Base-by-base conservation (phyloP, 1,140 invertebrate species). In the Achroia grisella region DNA sequence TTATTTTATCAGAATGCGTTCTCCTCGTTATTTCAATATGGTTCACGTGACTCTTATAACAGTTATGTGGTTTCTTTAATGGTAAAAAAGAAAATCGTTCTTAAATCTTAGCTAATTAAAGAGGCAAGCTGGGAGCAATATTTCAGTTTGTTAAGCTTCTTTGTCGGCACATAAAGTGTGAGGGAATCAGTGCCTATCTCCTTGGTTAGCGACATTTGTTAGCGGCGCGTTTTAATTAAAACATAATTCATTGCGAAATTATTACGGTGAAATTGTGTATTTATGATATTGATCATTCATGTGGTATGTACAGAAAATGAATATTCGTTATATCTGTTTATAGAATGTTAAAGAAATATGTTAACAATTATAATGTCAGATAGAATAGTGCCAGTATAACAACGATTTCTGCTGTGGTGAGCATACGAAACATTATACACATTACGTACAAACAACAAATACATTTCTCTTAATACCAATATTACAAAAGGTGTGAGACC, bases 71-170 rank as follows among this genome's bases (percentile, higher is more conserved):
- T 6, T 23, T 6, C 2, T 23, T 23, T 23, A 17, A 40, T 44
- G 34, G 12, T 48, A 32, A 42, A 47, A 31, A 41, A 43, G 10
- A 34, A 29, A 36, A 54, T 39, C 10, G 10, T 23, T 27, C 14
- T 35, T 13, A 37, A 35, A 39, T 40, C 41, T 37, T 14, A 29
- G 45, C 39, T 41, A 54, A 54, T 54, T 48, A 54, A 48, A 39
- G 52, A 35, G 46, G 44, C 34, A 35, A 48, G 48, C 40, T 42
- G 41, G 30, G 46, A 35, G 32, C 28, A 48, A 37, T 31, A 43
- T 46, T 55, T 47, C 43, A 46, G 47, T 39, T 52, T 43, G 50
- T 49, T 48, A 48, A 37, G 35, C 43, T 49, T 34, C 41, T 45
- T 46, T 45, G 39, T 55, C 52, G 39, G 40, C 39, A 32, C 39